Percentiles rank a stretch among this genome's conserved stretches.
These are phyloP conservation scores for Argentina silus DNA, from an alignment of 2,797 vertebrate genomes.

Conservation along the genomic window DNA sequence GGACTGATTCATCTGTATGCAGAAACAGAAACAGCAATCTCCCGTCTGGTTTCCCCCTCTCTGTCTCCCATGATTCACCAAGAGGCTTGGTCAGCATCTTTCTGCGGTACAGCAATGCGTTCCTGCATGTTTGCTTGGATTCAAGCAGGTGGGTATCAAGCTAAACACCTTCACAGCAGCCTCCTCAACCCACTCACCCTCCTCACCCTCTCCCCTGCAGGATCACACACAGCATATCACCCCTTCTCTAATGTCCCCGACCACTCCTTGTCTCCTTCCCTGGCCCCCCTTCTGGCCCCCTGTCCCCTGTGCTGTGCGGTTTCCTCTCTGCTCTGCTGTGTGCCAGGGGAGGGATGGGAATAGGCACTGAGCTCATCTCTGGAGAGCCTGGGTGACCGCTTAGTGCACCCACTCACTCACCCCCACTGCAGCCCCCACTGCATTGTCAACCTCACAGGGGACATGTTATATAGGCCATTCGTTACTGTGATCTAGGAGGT, in stretches of 20 bases:
- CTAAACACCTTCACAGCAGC: background rate
- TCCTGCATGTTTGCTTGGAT: background rate
- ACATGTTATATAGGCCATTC: too few species aligned
- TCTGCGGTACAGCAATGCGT: background rate
- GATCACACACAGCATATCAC: too few species aligned
- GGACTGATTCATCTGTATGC: too few species aligned
- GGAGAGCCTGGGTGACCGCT: constrained; percentile 51
- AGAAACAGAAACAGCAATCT: too few species aligned
- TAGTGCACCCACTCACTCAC: background rate
- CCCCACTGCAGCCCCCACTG: too few species aligned
- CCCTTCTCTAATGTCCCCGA: too few species aligned
- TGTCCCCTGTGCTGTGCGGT: constrained; percentile 29
- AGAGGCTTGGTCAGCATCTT: constrained; percentile 2
- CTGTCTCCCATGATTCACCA: background rate
- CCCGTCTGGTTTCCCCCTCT: background rate
- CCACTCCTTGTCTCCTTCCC: background rate
- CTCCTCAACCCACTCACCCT: background rate
- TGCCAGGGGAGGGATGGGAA: constrained; percentile 56
- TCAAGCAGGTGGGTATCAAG: background rate
- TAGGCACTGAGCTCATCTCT: constrained; percentile 72
- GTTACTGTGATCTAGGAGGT: too few species aligned
- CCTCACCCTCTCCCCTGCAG: background rate
- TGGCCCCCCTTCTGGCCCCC: background rate
- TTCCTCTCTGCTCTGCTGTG: constrained; percentile 12
- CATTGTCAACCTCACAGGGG: too few species aligned